Percentiles rank a stretch among this genome's conserved stretches.
These are phyloP conservation scores for Agapornis roseicollis DNA, from an alignment of 2,113 vertebrate genomes.

Conservation along the genomic window DNA sequence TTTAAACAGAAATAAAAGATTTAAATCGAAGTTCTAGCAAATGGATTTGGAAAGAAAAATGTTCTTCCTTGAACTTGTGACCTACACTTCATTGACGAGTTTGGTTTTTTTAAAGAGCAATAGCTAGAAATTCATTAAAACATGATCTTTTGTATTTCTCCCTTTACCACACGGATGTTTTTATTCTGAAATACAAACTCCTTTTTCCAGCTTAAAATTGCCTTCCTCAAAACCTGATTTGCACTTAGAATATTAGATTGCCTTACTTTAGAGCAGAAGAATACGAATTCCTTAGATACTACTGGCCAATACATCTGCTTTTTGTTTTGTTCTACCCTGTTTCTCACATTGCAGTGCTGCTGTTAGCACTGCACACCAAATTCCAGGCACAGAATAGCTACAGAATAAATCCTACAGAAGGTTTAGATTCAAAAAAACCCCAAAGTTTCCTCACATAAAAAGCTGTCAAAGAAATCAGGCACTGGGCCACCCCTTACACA, in stretches of 20 bases:
- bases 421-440: background rate
- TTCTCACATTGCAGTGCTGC: background rate
- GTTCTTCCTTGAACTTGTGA: background rate
- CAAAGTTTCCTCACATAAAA: background rate
- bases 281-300: background rate
- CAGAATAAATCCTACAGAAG: background rate
- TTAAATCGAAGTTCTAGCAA: background rate
- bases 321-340: background rate
- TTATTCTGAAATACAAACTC: background rate
- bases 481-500: background rate
- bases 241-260: background rate
- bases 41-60: background rate
- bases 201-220: background rate
- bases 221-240: background rate
- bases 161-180: background rate
- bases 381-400: background rate
- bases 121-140: background rate
- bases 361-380: background rate
- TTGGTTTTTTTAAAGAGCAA: background rate
- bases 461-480: background rate
- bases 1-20: background rate
- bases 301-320: background rate
- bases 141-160: background rate
- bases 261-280: background rate
- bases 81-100: background rate